Base-by-base conservation (phyloP, 1,140 invertebrate species). In the Trachelipus rathkii region DNA sequence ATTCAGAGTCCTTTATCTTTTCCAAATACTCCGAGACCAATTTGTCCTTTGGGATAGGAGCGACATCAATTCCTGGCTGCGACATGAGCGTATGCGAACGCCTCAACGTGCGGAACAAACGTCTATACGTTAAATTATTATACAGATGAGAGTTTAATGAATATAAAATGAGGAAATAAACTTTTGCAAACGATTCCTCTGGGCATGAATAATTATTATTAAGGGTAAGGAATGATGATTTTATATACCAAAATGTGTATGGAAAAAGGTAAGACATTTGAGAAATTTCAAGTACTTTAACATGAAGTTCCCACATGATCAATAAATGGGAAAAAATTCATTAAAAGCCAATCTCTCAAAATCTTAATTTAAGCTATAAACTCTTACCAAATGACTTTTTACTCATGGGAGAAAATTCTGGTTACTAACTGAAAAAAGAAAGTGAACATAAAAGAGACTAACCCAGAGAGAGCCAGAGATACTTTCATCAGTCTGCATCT, bases 1-100 rank as follows among this genome's bases (percentile, higher is more conserved):
- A 93, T 84, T 95, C 93, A 0, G 91, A 93, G 85, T 95, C 92
- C 50, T 91, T 89, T 82, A 94, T 92, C 33, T 93, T 87, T 78
- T 94, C 92, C 0, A 91, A 87, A 81, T 92, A 95, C 0, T 92
- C 90, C 72, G 89, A 87, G 9, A 91, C 87, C 0, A 95, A 85
- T 21, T 93, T 89, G 4, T 86, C 84, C 82, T 89, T 90, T 0
- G 88, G 84, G 80, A 95, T 91, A 0, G 93, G 92, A n/a, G 91
- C 89, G 86, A 93, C 90, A 83, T 93, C 92, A 0, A 92, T 91
- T 0, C 92, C 91, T 81, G 89, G 90, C 2, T 89, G 87, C 44
- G 87, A 88, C 8, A 90, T 88, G 19, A 91, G 86, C 72, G 89
- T 88, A 81, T 91, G 90, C n/a, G 83, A 82, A 11, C 90, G 87